phyloP scores from a whole-genome alignment of 64 coral and sea anemone species.

The Actinia tenebrosa region DNA sequence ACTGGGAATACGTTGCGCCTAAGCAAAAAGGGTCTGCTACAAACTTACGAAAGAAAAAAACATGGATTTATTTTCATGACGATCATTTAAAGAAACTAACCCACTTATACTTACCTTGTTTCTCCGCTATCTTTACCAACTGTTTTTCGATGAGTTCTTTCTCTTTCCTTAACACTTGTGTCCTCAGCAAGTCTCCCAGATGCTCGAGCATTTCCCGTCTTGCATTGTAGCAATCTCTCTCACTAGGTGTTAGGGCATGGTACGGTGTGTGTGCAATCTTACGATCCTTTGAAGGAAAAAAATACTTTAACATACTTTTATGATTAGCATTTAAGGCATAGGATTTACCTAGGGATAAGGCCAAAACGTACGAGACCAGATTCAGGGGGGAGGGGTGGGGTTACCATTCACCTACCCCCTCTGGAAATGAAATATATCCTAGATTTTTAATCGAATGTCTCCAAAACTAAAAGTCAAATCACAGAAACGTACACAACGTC shows the following conservation, averaged over 20 bases:
- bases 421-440: too few species aligned
- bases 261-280: slow-evolving; percentile 97
- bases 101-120: slow-evolving; percentile 45
- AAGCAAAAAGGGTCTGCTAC: too few species aligned
- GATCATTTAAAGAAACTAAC: background rate
- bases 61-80: background rate
- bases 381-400: too few species aligned
- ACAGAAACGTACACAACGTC: too few species aligned
- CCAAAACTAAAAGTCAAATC: too few species aligned
- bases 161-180: slow-evolving; percentile 90
- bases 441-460: too few species aligned
- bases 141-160: slow-evolving; percentile 98
- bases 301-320: background rate
- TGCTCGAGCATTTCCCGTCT: slow-evolving; percentile 90
- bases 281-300: slow-evolving; percentile 66
- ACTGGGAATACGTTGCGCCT: too few species aligned
- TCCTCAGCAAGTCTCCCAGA: slow-evolving; percentile 85
- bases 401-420: too few species aligned
- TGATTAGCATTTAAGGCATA: background rate
- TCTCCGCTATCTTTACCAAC: slow-evolving; percentile 40
- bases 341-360: too few species aligned
- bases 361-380: background rate
- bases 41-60: background rate
- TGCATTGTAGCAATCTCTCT: slow-evolving; percentile 88
- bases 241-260: slow-evolving; percentile 72